Percentiles rank a stretch among this genome's conserved stretches.
These are phyloP conservation scores for Belgica antarctica DNA, from an alignment of 2,888 invertebrate species.

Conservation along the genomic window DNA sequence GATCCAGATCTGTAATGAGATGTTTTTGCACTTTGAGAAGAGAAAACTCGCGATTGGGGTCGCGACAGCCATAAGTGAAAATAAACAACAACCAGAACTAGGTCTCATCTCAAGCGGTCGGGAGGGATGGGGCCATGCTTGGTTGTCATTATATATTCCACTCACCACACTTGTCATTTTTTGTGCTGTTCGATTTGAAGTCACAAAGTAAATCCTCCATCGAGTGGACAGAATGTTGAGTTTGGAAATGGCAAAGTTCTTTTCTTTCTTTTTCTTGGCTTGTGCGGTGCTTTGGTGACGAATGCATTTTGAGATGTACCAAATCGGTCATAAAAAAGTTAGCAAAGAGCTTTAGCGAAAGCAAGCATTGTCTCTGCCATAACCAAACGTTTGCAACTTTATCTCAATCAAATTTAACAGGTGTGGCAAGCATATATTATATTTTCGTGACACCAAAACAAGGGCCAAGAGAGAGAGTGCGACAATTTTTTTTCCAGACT, in stretches of 20 bases:
- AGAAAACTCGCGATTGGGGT: slow-evolving; percentile 35
- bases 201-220: slow-evolving; percentile 28
- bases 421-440: slow-evolving; percentile 22
- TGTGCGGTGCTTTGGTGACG: too few species aligned
- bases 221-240: background rate
- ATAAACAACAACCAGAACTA: slow-evolving; percentile 22
- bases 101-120: too few species aligned
- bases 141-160: slow-evolving; percentile 19
- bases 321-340: too few species aligned
- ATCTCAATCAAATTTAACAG: background rate
- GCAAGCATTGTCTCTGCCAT: slow-evolving; percentile 13
- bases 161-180: slow-evolving; percentile 33
- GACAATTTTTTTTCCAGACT: background rate
- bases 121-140: background rate
- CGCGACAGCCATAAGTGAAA: background rate
- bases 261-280: too few species aligned
- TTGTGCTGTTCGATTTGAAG: slow-evolving; percentile 37
- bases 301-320: too few species aligned
- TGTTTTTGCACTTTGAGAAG: slow-evolving; percentile 6
- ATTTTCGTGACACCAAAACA: slow-evolving; percentile 29
- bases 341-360: too few species aligned
- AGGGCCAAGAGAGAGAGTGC: slow-evolving; percentile 2
- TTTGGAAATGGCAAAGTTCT: slow-evolving; percentile 67
- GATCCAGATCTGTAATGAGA: slow-evolving; percentile 68
- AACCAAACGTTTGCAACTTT: slow-evolving; percentile 11